Percentiles rank a stretch among this genome's conserved stretches.
Conservation (phyloP, 1,140 invertebrate genomes). For the Frieseomelitta varia region DNA sequence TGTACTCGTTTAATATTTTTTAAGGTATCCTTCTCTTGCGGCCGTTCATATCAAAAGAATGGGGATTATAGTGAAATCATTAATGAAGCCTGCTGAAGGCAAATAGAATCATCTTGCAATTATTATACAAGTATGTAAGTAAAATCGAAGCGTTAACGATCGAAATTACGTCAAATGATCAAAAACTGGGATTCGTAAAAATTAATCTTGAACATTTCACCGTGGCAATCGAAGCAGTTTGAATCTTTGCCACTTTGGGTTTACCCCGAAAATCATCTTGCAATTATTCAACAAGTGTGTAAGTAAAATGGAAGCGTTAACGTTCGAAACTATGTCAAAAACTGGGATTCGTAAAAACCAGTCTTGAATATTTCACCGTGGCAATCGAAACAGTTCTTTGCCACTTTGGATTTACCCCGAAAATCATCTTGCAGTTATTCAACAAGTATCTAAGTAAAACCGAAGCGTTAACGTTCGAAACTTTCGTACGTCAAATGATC, state of each 20-base stretch:
- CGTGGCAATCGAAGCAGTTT: background rate
- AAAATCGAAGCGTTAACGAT: background rate
- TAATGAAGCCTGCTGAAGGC: rapidly evolving
- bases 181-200: background rate
- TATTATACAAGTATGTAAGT: background rate
- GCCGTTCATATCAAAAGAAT: rapidly evolving
- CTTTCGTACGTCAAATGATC: too few relatives aligned
- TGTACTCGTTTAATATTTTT: slow-evolving; percentile 19
- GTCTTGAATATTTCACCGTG: too few relatives aligned
- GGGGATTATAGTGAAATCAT: background rate
- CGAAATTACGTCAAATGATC: background rate
- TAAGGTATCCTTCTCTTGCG: background rate
- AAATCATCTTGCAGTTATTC: background rate
- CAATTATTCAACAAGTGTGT: background rate
- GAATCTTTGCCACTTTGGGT: background rate
- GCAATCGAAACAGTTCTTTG: background rate
- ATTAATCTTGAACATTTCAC: too few relatives aligned
- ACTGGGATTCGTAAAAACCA: background rate
- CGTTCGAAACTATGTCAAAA: background rate
- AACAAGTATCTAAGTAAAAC: background rate
- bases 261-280: rapidly evolving
- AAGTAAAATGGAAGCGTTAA: background rate
- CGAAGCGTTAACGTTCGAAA: background rate
- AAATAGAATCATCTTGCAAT: background rate
- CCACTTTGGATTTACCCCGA: background rate